phyloP scores from a whole-genome alignment of 35 echinoderm and acorn worm genomes.

The Ophioderma brevispina region DNA sequence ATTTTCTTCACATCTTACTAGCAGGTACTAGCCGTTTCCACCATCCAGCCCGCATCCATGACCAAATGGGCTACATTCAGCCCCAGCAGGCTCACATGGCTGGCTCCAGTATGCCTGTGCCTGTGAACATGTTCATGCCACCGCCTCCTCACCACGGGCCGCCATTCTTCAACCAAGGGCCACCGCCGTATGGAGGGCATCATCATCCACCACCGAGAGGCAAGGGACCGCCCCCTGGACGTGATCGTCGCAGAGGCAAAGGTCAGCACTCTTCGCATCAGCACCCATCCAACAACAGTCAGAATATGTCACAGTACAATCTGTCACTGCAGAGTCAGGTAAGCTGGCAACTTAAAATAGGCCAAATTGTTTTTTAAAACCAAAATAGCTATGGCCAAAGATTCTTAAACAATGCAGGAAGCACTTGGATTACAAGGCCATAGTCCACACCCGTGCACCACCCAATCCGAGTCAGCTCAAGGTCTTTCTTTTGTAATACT shows the following conservation, averaged over 20 bases:
- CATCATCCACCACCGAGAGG: slow-evolving; percentile 12
- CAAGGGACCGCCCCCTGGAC: slow-evolving; percentile 27
- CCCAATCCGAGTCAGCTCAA: too few relatives aligned
- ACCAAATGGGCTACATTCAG: slow-evolving; percentile 94
- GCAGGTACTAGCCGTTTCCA: slow-evolving; percentile 40
- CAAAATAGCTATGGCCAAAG: too few relatives aligned
- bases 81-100: slow-evolving; percentile 75
- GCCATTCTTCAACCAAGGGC: slow-evolving; percentile 76
- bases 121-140: slow-evolving; percentile 97
- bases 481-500: too few relatives aligned
- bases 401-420: neutral
- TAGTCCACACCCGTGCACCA: neutral
- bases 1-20: too few relatives aligned
- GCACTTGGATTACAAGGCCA: too few relatives aligned
- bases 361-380: too few relatives aligned
- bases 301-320: slow-evolving; percentile 86
- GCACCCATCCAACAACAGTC: slow-evolving; percentile 17
- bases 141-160: slow-evolving; percentile 79
- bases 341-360: too few relatives aligned
- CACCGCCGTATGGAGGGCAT: slow-evolving; percentile 1
- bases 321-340: slow-evolving; percentile 92
- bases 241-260: neutral
- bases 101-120: slow-evolving; percentile 78
- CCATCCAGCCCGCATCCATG: slow-evolving; percentile 73
- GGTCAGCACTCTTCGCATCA: neutral